A percentile compares a stretch with the other conserved stretches of the same genome.
phyloP scores from a whole-genome alignment of 2,113 vertebrate species.

The Archilochus colubris region DNA sequence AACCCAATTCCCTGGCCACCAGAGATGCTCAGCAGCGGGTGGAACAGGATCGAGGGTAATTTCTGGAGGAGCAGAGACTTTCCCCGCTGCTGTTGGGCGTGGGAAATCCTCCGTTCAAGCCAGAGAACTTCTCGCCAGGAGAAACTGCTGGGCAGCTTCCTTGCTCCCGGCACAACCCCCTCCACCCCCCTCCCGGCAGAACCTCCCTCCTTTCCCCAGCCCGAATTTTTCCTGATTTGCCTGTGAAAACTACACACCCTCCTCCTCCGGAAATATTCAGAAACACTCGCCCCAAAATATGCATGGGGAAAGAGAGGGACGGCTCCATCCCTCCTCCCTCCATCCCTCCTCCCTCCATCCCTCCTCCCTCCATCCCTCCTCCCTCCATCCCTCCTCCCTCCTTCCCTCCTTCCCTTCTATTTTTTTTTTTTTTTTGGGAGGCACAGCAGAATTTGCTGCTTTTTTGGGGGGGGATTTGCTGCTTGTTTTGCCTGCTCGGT shows the following conservation, averaged over 20 bases:
- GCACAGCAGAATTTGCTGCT: too few relatives aligned
- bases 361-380: too few relatives aligned
- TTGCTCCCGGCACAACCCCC: not conserved
- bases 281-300: not conserved
- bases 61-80: not conserved
- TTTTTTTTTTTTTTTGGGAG: too few relatives aligned
- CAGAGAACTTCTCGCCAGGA: not conserved
- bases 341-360: too few relatives aligned
- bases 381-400: too few relatives aligned
- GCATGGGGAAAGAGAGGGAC: not conserved
- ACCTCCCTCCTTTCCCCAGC: not conserved
- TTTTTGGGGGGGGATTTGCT: too few relatives aligned
- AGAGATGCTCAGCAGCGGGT: not conserved
- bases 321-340: not conserved
- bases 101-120: constrained; percentile 4
- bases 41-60: not conserved
- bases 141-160: constrained; percentile 19
- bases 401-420: too few relatives aligned
- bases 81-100: not conserved
- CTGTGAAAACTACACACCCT: constrained; percentile 42
- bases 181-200: not conserved
- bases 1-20: not conserved
- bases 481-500: not conserved
- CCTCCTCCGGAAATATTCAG: constrained; percentile 25
- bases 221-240: constrained; percentile 44